Conservation (phyloP, 2,888 invertebrate genomes). For the Papilio protenor region DNA sequence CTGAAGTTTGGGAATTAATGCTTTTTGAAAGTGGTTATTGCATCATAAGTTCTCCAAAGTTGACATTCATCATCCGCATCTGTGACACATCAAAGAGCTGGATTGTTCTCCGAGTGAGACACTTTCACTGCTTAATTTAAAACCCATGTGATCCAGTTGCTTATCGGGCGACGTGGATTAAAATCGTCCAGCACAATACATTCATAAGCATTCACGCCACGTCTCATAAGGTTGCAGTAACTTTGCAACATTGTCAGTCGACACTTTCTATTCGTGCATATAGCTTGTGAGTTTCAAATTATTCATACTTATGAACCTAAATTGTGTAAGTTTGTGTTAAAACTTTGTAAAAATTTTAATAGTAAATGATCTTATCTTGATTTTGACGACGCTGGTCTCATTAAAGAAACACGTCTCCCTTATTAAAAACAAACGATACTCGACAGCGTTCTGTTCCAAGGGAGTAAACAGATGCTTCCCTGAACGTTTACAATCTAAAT, state of each 20-base stretch:
- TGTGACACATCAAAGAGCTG: constrained; percentile 77
- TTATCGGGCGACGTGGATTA: constrained; percentile 66
- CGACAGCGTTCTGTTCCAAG: background rate
- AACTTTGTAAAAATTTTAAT: background rate
- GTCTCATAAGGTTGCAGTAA: constrained; percentile 69
- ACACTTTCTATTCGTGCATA: constrained; percentile 72
- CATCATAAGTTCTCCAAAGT: constrained; percentile 65
- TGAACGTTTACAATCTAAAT: constrained; percentile 34
- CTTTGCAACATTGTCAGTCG: constrained; percentile 65
- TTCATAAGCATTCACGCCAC: constrained; percentile 70
- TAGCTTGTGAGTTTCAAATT: constrained; percentile 33
- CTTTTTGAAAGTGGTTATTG: constrained; percentile 55
- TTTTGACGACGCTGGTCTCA: background rate
- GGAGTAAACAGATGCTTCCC: constrained; percentile 33
- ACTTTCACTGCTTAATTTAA: constrained; percentile 78
- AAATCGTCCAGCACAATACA: constrained; percentile 66
- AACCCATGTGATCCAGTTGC: constrained; percentile 72
- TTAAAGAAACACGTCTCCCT: constrained; percentile 1
- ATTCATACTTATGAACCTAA: constrained; percentile 12
- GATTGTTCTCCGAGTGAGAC: constrained; percentile 76
- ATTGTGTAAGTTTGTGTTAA: constrained; percentile 16
- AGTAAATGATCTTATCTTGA: background rate
- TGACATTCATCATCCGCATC: constrained; percentile 70
- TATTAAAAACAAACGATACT: constrained; percentile 33
- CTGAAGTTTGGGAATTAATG: constrained; percentile 12